Conservation (phyloP, 1,140 invertebrate genomes). For the Zaprionus nigranus region DNA sequence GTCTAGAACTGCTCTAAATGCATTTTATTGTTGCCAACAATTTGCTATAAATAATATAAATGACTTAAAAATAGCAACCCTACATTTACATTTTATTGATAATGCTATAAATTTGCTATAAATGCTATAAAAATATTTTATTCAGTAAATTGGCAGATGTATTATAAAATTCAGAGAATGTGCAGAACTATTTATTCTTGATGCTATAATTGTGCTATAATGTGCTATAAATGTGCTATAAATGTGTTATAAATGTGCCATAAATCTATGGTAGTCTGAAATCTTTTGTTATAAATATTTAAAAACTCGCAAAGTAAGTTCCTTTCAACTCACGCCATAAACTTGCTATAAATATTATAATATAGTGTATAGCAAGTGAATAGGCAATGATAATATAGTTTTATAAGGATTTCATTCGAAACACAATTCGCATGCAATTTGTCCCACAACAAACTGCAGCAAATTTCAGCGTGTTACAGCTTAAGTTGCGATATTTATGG, state of each 20-base stretch:
- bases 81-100: not conserved
- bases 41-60: not conserved
- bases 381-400: not conserved
- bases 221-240: too few species aligned
- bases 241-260: not conserved
- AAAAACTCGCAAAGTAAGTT: too few species aligned
- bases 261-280: not conserved
- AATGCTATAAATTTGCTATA: not conserved
- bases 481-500: slow-evolving; percentile 73
- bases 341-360: not conserved
- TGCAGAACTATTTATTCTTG: fast-evolving
- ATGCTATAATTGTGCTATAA: too few species aligned
- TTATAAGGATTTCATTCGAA: not conserved
- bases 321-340: not conserved
- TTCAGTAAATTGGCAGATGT: too few species aligned
- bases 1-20: too few species aligned
- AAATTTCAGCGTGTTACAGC: slow-evolving; percentile 40
- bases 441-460: slow-evolving; percentile 27
- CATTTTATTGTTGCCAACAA: not conserved
- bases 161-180: too few species aligned
- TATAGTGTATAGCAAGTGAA: not conserved
- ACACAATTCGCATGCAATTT: slow-evolving; percentile 4
- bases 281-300: too few species aligned
- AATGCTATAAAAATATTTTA: not conserved
- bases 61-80: too few species aligned